Base-by-base conservation (phyloP, 2,797 vertebrate species). In the Pipistrellus kuhlii region DNA sequence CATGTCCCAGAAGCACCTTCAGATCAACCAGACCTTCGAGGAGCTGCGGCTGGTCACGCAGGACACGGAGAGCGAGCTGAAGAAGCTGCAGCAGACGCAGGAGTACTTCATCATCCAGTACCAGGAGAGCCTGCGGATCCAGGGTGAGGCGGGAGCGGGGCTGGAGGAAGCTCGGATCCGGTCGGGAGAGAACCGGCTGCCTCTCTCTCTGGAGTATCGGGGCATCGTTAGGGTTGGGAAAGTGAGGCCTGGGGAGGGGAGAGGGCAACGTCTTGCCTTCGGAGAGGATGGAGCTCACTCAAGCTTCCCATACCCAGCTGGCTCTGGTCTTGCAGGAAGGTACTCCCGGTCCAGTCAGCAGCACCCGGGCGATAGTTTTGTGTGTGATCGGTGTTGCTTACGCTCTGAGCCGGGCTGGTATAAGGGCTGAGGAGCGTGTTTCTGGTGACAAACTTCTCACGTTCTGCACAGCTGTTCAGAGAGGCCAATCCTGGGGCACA, bases 41-140 rank as follows among this genome's bases (percentile, higher is more conserved):
- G 98, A 98, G 96, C 97, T 98, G 94, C 97, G 98, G 57, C 97
- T 99, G 91, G 98, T 99, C 96, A 99, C 99, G 0, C 99, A 99
- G 97, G 99, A 99, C 95, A 99, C 99, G 0, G 99, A 99, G 97
- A 99, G 98, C 0, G 99, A 99, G 91, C 98, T 99, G 88, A 99
- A 99, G 94, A 99, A 99, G 97, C 98, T 99, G 97, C 99, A 99
- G 97, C 99, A 99, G 98, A 99, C 98, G 0, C 99, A 99, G 95
- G 99, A 99, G 94, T 99, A 99, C 95, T 99, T 99, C 97, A 99
- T 99, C 98, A 99, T 99, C 95, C 99, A 99, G 96, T 99, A 99
- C 97, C 99, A 99, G 97, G 99, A 99, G 97, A 99, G 99, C 97
- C 98, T 99, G 97, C 98, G 99, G 88, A 98, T 99, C 95, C 99